Percentiles rank a stretch among this genome's conserved stretches.
phyloP scores from a whole-genome alignment of 2,888 invertebrate species.

The Eristalis intricaria region DNA sequence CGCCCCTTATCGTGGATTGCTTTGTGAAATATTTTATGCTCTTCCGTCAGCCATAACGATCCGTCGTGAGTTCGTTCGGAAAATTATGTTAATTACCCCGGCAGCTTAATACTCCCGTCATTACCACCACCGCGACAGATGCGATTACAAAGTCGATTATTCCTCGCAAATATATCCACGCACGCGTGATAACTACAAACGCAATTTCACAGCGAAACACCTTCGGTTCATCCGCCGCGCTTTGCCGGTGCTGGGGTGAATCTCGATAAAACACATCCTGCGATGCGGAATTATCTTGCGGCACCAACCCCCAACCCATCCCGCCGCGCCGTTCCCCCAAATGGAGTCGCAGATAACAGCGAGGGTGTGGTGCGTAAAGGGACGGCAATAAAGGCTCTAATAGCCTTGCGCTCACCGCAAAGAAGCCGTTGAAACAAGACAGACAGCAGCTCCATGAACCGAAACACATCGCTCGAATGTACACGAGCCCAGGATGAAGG shows the following conservation, averaged over 20 bases:
- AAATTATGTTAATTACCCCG: constrained; percentile 63
- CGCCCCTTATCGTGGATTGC: constrained; percentile 13
- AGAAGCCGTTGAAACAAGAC: constrained; percentile 46
- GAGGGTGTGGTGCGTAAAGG: not conserved
- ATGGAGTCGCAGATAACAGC: not conserved
- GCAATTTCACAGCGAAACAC: constrained; percentile 3
- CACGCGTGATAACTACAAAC: not conserved
- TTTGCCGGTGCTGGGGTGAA: not conserved
- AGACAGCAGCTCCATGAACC: not conserved
- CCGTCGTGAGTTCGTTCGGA: constrained; percentile 4
- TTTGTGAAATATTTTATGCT: constrained; percentile 28
- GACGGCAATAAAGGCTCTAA: constrained; percentile 24
- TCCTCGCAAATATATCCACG: constrained; percentile 8
- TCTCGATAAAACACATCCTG: constrained; percentile 46
- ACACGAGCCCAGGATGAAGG: not conserved
- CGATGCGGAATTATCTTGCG: constrained; percentile 33
- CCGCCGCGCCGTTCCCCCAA: not conserved
- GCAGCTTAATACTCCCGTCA: constrained; percentile 40
- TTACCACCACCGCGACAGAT: constrained; percentile 24
- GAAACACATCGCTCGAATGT: not conserved
- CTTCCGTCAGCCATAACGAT: constrained; percentile 36
- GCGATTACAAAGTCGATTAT: constrained; percentile 65
- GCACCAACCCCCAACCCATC: not conserved
- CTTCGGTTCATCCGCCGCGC: not conserved
- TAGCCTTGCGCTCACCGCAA: constrained; percentile 31